phyloP scores from a whole-genome alignment of 2,797 vertebrate species.

The Distichodus sexfasciatus region DNA sequence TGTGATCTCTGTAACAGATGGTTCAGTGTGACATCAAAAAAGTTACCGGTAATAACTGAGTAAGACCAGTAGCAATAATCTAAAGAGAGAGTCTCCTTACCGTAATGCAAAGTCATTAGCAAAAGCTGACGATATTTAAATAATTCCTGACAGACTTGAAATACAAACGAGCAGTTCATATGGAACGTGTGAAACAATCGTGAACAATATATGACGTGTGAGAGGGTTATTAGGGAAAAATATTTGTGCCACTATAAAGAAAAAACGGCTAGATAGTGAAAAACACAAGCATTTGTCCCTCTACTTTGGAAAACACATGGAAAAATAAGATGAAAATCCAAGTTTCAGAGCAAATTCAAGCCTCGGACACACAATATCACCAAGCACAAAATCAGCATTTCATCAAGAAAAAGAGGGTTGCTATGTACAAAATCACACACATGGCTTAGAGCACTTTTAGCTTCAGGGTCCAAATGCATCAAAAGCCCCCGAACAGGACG shows the following conservation, averaged over 20 bases:
- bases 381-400: conserved; percentile 7
- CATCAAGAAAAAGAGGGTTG: not conserved
- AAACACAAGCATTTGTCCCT: not conserved
- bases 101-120: conserved; percentile 10
- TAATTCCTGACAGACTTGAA: conserved; percentile 13
- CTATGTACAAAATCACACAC: conserved; percentile 34
- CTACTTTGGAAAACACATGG: not conserved
- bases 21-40: conserved; percentile 59
- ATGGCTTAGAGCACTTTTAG: conserved; percentile 30
- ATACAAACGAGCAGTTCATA: conserved; percentile 5
- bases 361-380: conserved; percentile 3
- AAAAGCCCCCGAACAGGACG: too few relatives aligned
- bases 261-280: not conserved
- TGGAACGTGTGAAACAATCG: conserved; percentile 2
- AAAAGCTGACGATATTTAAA: not conserved
- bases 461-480: not conserved
- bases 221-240: not conserved
- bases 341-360: conserved; percentile 1
- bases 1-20: conserved; percentile 66
- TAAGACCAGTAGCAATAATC: conserved; percentile 35
- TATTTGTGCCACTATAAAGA: not conserved
- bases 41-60: conserved; percentile 60
- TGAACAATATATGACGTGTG: not conserved
- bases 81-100: conserved; percentile 41
- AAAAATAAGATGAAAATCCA: not conserved